A percentile compares a stretch with the other conserved stretches of the same genome.
Evolutionary conservation across 2,888 invertebrate genomes (phyloP).

Genomic region (Heliconius aoede): DNA sequence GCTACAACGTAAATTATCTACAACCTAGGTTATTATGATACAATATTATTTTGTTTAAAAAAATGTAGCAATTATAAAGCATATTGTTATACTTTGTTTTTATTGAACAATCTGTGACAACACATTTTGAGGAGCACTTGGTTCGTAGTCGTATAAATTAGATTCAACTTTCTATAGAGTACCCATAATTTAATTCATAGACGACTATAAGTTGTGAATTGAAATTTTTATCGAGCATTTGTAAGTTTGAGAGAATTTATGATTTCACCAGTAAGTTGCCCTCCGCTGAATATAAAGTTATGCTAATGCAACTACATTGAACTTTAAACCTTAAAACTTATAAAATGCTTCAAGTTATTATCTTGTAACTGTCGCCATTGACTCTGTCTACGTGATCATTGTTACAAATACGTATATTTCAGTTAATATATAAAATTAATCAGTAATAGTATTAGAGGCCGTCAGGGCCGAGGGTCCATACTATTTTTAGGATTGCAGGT

Average conservation of each 20-base stretch:
- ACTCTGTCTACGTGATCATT: slow-evolving; percentile 8
- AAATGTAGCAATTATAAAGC: not conserved
- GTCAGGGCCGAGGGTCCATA: no score
- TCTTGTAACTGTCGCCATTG: slow-evolving; percentile 33
- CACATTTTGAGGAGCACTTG: not conserved
- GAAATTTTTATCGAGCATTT: slow-evolving; percentile 74
- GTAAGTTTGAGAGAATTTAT: slow-evolving; percentile 78
- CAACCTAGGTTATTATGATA: not conserved
- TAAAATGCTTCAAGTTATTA: slow-evolving; percentile 71
- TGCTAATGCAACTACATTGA: slow-evolving; percentile 75
- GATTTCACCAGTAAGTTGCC: slow-evolving; percentile 75
- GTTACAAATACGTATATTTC: not conserved
- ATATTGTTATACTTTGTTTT: not conserved
- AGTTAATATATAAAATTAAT: not conserved
- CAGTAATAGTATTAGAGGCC: no score
- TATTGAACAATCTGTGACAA: not conserved
- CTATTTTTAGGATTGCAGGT: no score
- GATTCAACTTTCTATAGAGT: slow-evolving; percentile 37
- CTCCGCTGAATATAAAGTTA: slow-evolving; percentile 80
- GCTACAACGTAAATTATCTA: not conserved
- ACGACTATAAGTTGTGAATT: slow-evolving; percentile 73
- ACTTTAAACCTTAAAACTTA: slow-evolving; percentile 75
- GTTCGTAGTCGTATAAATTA: not conserved
- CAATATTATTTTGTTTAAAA: not conserved
- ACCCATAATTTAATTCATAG: slow-evolving; percentile 62